A percentile compares a stretch with the other conserved stretches of the same genome.
phyloP scores from a whole-genome alignment of 2,113 vertebrate species.

The Varanus komodoensis region DNA sequence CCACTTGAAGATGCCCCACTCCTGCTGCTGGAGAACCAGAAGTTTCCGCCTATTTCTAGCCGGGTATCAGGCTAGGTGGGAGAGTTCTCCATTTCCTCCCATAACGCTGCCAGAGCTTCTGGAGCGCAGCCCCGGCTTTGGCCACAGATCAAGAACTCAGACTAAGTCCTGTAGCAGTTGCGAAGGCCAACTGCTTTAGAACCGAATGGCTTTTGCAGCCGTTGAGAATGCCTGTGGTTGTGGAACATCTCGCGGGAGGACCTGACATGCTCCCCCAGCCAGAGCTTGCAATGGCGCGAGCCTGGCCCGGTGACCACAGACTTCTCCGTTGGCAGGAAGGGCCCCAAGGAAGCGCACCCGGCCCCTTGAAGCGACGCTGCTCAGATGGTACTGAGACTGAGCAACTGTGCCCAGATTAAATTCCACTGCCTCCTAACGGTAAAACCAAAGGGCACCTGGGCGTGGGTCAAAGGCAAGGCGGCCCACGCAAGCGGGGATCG shows the following conservation, averaged over 20 bases:
- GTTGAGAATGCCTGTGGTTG: not conserved
- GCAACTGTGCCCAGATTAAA: constrained; percentile 28
- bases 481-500: not conserved
- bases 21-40: not conserved
- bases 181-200: not conserved
- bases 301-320: not conserved
- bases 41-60: not conserved
- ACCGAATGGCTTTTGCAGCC: not conserved
- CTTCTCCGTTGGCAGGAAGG: not conserved
- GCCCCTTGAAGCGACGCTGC: not conserved
- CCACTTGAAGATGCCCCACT: too few species aligned
- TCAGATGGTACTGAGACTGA: constrained; percentile 45
- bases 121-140: not conserved
- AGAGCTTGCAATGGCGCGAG: not conserved
- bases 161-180: too few species aligned
- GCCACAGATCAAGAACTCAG: not conserved
- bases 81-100: not conserved
- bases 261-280: not conserved
- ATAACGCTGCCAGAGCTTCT: too few species aligned
- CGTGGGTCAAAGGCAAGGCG: not conserved
- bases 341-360: not conserved
- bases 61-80: not conserved
- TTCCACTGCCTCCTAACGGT: constrained; percentile 35
- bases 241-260: not conserved
- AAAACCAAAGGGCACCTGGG: constrained; percentile 46